Base-by-base conservation (phyloP, 2,113 vertebrate genomes). In the Agelaius tricolor region DNA sequence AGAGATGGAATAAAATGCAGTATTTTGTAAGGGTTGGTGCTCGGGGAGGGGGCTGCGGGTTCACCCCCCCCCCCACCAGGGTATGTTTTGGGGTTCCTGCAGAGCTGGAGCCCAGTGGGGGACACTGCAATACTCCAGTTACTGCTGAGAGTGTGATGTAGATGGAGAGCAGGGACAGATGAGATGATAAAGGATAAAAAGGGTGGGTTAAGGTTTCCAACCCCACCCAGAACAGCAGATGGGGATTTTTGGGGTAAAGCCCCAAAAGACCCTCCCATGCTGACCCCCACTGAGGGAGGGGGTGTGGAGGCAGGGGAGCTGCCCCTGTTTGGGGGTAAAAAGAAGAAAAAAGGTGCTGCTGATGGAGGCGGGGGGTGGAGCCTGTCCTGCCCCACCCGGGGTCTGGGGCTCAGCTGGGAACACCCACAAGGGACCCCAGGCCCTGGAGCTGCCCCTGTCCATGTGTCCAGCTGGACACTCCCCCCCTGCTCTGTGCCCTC, bases 21-120 rank as follows among this genome's bases (percentile, higher is more conserved):
- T 98, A 98, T 98, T 98, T 98, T 98, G 97, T 98, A 98, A 96
- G 4, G 57, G 31, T 20, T 27, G 77, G 5, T 63, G 67, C 21
- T 18, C 0, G 0, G 17, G 35, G 31, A 1, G 2, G 33, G 18
- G 23, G 8, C 15, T 26, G 33, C 1, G 2, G 13, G 2, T 6
- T 41, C 26, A 7, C 47, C 7, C 49, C 7, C 7, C 49, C 7
- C 7, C 7, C 5, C 7, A 3, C 16, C 6, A 0, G 12, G 7
- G 43, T 16, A 0, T 21, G 39, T 22, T 16, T 2, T 41, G 26
- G 28, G 9, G 30, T 2, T 57, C 7, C 31, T 43, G 39, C 24
- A 5, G 41, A 5, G 19, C 46, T 33, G 9, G 24, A 33, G 26
- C 33, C 16, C 1, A 1, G 23, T 7, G 11, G 15, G 2, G 4